Conservation (phyloP, 37 sponge, comb jelly and placozoan genomes). For the Beroe forskalii region DNA sequence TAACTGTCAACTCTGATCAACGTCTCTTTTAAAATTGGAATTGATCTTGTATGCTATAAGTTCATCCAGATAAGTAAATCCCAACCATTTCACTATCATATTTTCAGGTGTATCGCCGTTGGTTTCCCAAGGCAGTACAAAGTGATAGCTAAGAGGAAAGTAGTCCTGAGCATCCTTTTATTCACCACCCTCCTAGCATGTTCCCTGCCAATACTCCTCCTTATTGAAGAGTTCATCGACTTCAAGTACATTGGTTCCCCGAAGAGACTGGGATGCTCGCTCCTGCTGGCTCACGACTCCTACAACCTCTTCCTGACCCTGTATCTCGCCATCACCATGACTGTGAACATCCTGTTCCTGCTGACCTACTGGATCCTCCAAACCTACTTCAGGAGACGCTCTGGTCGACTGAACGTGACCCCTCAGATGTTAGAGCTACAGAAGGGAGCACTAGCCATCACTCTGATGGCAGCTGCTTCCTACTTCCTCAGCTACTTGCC, state of each 20-base stretch:
- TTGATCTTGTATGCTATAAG: too few species aligned
- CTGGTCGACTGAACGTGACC: not conserved
- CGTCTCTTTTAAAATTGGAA: too few species aligned
- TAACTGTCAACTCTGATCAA: too few species aligned
- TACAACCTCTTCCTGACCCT: not conserved
- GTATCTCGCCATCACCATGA: not conserved
- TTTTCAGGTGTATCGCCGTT: conserved; percentile 15
- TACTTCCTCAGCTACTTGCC: not conserved
- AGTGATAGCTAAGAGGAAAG: not conserved
- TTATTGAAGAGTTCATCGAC: not conserved
- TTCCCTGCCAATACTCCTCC: not conserved
- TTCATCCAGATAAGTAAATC: too few species aligned
- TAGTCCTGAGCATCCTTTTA: not conserved
- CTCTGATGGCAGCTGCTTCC: not conserved
- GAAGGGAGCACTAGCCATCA: not conserved
- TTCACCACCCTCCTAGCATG: not conserved
- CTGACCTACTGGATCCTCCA: not conserved
- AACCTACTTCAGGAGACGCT: not conserved
- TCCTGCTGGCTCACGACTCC: not conserved
- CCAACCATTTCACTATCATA: too few species aligned
- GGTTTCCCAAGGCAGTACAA: not conserved
- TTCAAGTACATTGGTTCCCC: not conserved
- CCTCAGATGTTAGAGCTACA: not conserved
- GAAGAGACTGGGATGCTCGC: not conserved
- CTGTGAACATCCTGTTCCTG: not conserved